phyloP scores from a whole-genome alignment of 2,888 invertebrate genomes.

The Philereme vetulata region DNA sequence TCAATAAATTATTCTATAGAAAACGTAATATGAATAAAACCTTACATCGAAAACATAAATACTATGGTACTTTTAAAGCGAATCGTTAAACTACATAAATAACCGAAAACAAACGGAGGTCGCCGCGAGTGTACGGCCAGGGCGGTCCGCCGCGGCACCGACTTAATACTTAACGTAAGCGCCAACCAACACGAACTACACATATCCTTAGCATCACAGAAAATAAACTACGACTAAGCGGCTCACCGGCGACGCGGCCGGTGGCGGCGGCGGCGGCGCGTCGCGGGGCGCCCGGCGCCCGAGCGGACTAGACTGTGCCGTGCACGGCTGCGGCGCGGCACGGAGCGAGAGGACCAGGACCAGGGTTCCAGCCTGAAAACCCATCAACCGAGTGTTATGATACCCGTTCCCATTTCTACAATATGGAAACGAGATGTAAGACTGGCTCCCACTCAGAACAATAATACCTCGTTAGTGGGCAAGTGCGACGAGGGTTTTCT shows the following conservation, averaged over 20 bases:
- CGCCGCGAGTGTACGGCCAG: slow-evolving; percentile 24
- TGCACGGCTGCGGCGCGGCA: slow-evolving; percentile 7
- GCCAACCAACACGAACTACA: slow-evolving; percentile 59
- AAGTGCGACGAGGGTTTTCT: too few relatives aligned
- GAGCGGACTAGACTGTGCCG: slow-evolving; percentile 27
- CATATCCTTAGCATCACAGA: slow-evolving; percentile 75
- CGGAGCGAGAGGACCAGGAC: slow-evolving; percentile 8
- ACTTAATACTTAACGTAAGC: slow-evolving; percentile 58
- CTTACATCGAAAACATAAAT: slow-evolving; percentile 72
- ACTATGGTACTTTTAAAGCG: slow-evolving; percentile 76
- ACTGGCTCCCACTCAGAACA: too few relatives aligned
- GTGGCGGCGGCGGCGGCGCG: slow-evolving; percentile 19
- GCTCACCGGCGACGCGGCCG: slow-evolving; percentile 37
- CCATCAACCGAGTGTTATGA: too few relatives aligned
- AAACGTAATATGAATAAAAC: slow-evolving; percentile 60
- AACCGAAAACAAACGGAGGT: slow-evolving; percentile 38
- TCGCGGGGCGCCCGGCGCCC: slow-evolving; percentile 31
- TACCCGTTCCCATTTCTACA: too few relatives aligned
- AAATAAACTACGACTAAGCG: slow-evolving; percentile 69
- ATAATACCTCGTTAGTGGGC: too few relatives aligned
- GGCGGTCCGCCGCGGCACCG: slow-evolving; percentile 30
- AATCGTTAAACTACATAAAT: slow-evolving; percentile 67
- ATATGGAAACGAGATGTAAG: too few relatives aligned
- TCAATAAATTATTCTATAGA: slow-evolving; percentile 56
- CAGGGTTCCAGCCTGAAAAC: slow-evolving; percentile 4